Base-by-base conservation (phyloP, 2,113 vertebrate genomes). In the Trematocara marginatum region DNA sequence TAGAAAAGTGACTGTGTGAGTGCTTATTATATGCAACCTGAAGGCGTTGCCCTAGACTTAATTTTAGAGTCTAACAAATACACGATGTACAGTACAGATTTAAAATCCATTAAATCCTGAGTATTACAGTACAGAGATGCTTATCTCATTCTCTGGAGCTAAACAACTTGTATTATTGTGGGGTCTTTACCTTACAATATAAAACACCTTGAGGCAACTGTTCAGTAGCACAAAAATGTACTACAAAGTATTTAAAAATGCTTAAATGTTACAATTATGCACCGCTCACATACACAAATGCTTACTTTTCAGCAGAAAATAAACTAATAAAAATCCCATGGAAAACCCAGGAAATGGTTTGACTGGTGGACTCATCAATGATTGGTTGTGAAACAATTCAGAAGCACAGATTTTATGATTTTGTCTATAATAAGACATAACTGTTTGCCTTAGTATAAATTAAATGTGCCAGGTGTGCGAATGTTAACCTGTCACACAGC, bases 1-100 rank as follows among this genome's bases (percentile, higher is more conserved):
- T 83, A 78, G 82, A 89, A 87, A 90, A 90, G 42, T 90, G 88
- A 85, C 80, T 85, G 54, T 26, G 79, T 86, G 80, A 81, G 64
- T 54, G 56, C 54, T 71, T 92, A 78, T 90, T 90, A 83, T 90
- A 86, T 82, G 86, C 85, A 81, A 71, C 80, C 80, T 87, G 31
- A 85, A 93, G 88, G 82, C 66, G 20, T 78, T 13, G 61, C 89
- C 83, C 85, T 86, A 16, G 10, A 40, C 53, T 40, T 64, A 38
- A 83, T 42, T 42, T 59, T 74, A 38, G 59, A 89, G 59, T 80
- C 31, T 56, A 82, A 86, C 52, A 61, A 56, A 61, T 79, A n/a
- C 10, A 61, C 9, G 31, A 38, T 35, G 12, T 20, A 56, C 23
- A 42, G 26, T 12, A 38, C 23, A 45, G 42, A 49, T 76, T 76